Percentiles rank a stretch among this genome's conserved stretches.
Conservation (phyloP, 2,888 invertebrate species). For the Xestia rhomboidea region DNA sequence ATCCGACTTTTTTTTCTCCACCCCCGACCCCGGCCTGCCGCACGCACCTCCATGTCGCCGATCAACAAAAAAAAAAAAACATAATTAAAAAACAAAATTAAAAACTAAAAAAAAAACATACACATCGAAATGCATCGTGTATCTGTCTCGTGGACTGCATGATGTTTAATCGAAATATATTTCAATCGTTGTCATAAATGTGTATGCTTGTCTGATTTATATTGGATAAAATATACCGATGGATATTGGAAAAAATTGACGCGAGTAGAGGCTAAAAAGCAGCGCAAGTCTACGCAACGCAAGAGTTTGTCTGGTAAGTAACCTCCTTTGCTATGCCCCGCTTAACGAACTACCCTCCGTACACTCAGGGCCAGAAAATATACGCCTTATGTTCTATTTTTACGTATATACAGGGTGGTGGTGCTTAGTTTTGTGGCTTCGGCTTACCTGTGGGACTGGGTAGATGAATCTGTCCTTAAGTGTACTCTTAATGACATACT, state of each 20-base stretch:
- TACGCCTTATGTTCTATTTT: constrained; percentile 52
- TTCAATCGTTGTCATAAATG: constrained; percentile 85
- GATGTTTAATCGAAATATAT: constrained; percentile 85
- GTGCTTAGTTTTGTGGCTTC: constrained; percentile 76
- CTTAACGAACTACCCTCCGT: constrained; percentile 77
- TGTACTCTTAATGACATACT: constrained; percentile 74
- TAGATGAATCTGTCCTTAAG: constrained; percentile 77
- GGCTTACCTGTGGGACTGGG: constrained; percentile 70
- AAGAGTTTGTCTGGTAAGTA: constrained; percentile 97
- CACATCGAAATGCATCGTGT: constrained; percentile 89
- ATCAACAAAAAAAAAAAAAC: constrained; percentile 81
- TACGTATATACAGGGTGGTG: constrained; percentile 55
- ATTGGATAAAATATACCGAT: constrained; percentile 74
- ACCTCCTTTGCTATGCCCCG: constrained; percentile 86
- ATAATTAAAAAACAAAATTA: constrained; percentile 68
- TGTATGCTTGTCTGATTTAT: constrained; percentile 82
- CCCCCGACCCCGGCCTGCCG: constrained; percentile 88
- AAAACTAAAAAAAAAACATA: constrained; percentile 80
- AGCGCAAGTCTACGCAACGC: constrained; percentile 93
- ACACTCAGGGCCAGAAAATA: constrained; percentile 80
- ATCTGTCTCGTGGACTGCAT: constrained; percentile 90
- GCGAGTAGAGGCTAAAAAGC: constrained; percentile 97
- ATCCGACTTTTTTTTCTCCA: constrained; percentile 89
- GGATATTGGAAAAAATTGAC: constrained; percentile 77
- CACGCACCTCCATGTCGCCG: constrained; percentile 88